Evolutionary conservation across 2,797 vertebrate species (phyloP).

Genomic region (Momotus momota): DNA sequence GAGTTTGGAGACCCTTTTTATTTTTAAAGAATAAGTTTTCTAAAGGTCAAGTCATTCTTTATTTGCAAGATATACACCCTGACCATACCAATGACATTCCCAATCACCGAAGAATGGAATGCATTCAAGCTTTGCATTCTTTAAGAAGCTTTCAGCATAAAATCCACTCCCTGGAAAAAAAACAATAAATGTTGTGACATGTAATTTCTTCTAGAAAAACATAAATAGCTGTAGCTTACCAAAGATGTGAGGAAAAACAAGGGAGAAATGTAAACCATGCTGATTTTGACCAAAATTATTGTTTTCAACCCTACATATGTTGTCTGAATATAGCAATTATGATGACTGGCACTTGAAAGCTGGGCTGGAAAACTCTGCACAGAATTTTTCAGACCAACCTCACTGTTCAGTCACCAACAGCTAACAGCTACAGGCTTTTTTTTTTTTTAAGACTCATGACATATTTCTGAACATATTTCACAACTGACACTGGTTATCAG

Average conservation of each 20-base stretch:
- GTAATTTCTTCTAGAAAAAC: background rate
- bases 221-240: background rate
- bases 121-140: slow-evolving; percentile 22
- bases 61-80: slow-evolving; percentile 1
- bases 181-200: background rate
- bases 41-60: background rate
- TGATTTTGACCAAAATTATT: slow-evolving; percentile 37
- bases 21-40: background rate
- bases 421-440: background rate
- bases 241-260: background rate
- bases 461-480: background rate
- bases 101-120: slow-evolving; percentile 12
- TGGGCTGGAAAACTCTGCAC: background rate
- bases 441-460: background rate
- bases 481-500: background rate
- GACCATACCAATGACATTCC: slow-evolving; percentile 29
- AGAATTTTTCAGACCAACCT: background rate
- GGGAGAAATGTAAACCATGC: slow-evolving; percentile 2
- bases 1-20: background rate
- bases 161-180: background rate
- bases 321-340: slow-evolving; percentile 6
- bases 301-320: background rate
- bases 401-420: background rate
- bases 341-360: background rate
- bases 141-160: background rate